phyloP scores from a whole-genome alignment of 2,113 vertebrate species.

The Phoxinus phoxinus region DNA sequence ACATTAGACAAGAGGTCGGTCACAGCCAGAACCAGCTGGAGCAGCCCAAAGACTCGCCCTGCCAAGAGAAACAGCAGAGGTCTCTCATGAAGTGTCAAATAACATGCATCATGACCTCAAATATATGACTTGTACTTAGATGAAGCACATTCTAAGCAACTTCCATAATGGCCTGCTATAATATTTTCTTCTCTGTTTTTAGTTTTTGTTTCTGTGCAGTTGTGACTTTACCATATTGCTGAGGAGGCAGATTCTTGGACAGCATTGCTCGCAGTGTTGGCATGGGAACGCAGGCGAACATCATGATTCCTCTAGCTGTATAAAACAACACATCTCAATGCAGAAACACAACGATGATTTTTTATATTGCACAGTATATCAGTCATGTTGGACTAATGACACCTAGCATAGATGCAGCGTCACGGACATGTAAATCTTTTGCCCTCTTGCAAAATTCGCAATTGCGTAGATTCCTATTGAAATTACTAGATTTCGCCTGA shows the following conservation, averaged over 20 bases:
- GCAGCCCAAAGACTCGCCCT: conserved; percentile 60
- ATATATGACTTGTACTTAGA: neutral
- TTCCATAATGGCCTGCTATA: too few relatives aligned
- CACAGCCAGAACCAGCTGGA: conserved; percentile 61
- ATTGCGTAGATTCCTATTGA: too few relatives aligned
- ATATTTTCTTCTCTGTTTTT: too few relatives aligned
- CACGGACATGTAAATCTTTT: too few relatives aligned
- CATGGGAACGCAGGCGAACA: conserved; percentile 69
- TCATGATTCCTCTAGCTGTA: conserved; percentile 64
- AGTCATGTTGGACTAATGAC: too few relatives aligned
- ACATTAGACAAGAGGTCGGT: conserved; percentile 58
- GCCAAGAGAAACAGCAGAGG: conserved; percentile 2
- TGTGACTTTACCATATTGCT: conserved; percentile 59
- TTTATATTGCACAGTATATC: neutral
- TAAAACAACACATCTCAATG: conserved; percentile 29
- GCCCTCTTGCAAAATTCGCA: too few relatives aligned
- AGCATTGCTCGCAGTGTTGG: conserved; percentile 65
- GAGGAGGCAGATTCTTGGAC: conserved; percentile 60
- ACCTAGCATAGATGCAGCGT: too few relatives aligned
- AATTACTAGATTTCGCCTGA: too few relatives aligned
- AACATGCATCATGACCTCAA: neutral
- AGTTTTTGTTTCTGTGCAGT: neutral
- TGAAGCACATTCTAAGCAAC: neutral
- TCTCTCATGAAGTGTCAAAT: neutral
- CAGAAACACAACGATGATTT: neutral